Base-by-base conservation (phyloP, 2,888 invertebrate species). In the Drosophila suboccidentalis region DNA sequence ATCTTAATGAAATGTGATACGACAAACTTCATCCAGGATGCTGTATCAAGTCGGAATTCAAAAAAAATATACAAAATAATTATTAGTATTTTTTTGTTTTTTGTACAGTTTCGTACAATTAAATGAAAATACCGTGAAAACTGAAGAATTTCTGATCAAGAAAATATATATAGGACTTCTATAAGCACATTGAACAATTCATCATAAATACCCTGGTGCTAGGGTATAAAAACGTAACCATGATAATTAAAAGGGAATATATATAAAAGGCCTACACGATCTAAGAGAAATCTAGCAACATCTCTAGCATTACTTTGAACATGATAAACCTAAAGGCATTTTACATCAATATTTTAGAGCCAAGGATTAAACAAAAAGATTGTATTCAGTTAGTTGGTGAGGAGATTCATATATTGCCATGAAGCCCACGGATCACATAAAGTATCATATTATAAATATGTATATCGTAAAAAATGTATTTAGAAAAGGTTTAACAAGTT, bases 41-140 rank as follows among this genome's bases (percentile, higher is more conserved):
- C 71, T 57, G 29, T 17, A 44, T 51, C 36, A 17, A 22, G 3
- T 34, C 34, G 8, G n/a, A 36, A 19, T n/a, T 50, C 6, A 47
- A 29, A 44, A 13, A 13, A 1, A 43, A 32, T 29, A 8, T 8
- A 26, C n/a, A 26, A 0, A 26, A 6, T 6, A 26, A 26, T 26
- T 5, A 26, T 26, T 5, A 26, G 5, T 26, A 5, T 26, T 26
- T 26, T 26, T 26, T n/a, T n/a, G n/a, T n/a, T 26, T 29, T 2
- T 8, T 8, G 29, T 8, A 8, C 26, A 26, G 26, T 26, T 26
- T 22, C 22, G 0, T 22, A 4, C 1, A 22, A 22, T 4, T 1
- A 4, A 22, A 22, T 22, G 22, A 22, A 3, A 22, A 22, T 22
- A 22, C 22, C 22, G 22, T 22, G 22, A 22, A 22, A 22, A 22